Evolutionary conservation across 2,113 vertebrate species (phyloP), one percentile per base, ranked within the genome.

Genomic region (Lycocorax pyrrhopterus): DNA sequence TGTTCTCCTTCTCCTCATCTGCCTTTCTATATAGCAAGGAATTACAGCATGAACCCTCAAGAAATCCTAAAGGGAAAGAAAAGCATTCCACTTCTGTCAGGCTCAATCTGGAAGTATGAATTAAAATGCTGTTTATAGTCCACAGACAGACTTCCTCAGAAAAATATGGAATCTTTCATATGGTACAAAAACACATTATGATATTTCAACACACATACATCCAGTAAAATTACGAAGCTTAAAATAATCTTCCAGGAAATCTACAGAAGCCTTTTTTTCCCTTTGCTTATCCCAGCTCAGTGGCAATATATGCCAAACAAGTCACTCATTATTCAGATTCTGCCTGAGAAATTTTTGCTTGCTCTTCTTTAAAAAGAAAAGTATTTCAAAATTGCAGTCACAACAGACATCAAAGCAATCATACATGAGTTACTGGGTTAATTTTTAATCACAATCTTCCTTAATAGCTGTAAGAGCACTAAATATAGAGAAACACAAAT

Each of bases 161-260:
- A 49, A 87, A 87, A 82, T 33, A 75, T 3, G 4, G 46, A 80
- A 80, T 60, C 67, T 67, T 89, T 53, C 91, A 89, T 33, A 67
- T 43, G 55, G 67, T 46, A 93, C 49, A 85, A 81, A 77, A 84
- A 22, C 32, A 75, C 26, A 56, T 58, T 46, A 72, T 37, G 29
- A 68, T 72, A 72, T 74, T 88, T 80, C 22, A 16, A 60, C 53
- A 84, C 12, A 46, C 27, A 67, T 63, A 75, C 9, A 81, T 23
- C 10, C 53, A 93, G 29, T 39, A 92, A 90, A 95, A 72, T 67
- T 69, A 90, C 30, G n/a, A 90, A 69, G 29, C 39, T 73, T 81
- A 94, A 93, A 90, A 89, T 68, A 72, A 82, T 47, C 59, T 79
- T 91, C 76, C 90, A 93, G 51, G 46, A 91, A 94, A 90, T n/a